These are phyloP conservation scores for Orchesellides sinensis DNA, from an alignment of 2,888 invertebrate species.

Conservation along the genomic window DNA sequence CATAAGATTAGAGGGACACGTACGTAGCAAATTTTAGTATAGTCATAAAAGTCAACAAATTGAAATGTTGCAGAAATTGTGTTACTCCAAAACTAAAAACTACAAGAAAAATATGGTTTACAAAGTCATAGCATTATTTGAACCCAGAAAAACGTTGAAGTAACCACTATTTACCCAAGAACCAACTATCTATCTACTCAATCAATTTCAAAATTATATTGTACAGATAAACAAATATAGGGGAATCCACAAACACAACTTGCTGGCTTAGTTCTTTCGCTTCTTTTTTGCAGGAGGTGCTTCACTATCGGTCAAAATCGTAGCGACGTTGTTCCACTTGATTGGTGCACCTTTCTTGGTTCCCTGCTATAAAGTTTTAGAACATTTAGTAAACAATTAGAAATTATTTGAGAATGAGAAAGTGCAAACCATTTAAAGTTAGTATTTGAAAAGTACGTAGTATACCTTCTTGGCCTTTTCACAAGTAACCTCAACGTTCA, in stretches of 20 bases:
- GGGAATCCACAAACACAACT: background rate
- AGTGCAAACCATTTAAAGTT: background rate
- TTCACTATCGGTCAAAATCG: constrained; percentile 58
- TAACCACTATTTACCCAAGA: background rate
- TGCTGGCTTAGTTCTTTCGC: constrained; percentile 65
- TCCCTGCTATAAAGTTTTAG: constrained; percentile 55
- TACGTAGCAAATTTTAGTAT: too few relatives aligned
- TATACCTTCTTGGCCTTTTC: constrained; percentile 72
- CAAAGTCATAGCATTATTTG: too few relatives aligned
- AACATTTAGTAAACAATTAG: background rate
- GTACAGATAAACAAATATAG: background rate
- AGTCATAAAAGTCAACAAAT: too few relatives aligned
- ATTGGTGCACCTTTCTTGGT: constrained; percentile 64
- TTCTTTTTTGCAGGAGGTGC: constrained; percentile 64
- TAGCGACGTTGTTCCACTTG: constrained; percentile 71
- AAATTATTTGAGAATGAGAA: constrained; percentile 10
- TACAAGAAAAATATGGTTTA: too few relatives aligned
- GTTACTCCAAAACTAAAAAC: too few relatives aligned
- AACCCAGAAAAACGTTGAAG: background rate
- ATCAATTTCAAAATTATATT: too few relatives aligned
- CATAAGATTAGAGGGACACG: too few relatives aligned
- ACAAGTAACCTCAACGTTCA: constrained; percentile 66
- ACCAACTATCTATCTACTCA: too few relatives aligned
- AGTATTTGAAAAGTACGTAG: background rate
- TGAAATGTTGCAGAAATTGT: too few relatives aligned